Percentiles rank a stretch among this genome's conserved stretches.
Conservation (phyloP, 2,113 vertebrate species). For the Sinocyclocheilus grahami region DNA sequence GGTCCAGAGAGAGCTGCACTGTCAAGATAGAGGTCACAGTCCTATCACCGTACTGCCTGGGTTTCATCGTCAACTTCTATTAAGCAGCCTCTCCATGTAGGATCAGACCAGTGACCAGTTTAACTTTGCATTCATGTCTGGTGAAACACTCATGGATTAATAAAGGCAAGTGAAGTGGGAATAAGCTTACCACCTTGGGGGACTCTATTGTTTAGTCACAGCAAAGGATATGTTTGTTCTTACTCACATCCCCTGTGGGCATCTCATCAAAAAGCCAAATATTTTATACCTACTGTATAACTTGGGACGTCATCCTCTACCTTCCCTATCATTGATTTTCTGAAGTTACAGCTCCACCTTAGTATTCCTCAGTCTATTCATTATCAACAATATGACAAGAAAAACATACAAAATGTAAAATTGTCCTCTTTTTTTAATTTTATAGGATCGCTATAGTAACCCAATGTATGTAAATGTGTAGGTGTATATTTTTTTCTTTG, state of each 20-base stretch:
- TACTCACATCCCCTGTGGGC: neutral
- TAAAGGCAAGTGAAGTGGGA: neutral
- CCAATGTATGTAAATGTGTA: too few relatives aligned
- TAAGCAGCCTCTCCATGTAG: neutral
- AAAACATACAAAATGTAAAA: too few relatives aligned
- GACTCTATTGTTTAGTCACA: neutral
- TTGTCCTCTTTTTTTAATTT: too few relatives aligned
- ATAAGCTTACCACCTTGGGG: neutral
- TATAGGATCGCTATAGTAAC: too few relatives aligned
- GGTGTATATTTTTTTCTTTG: too few relatives aligned
- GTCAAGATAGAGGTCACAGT: neutral
- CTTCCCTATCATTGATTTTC: too few relatives aligned
- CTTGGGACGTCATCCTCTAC: neutral
- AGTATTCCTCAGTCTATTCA: too few relatives aligned
- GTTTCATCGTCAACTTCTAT: neutral
- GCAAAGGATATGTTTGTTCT: neutral
- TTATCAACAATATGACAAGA: too few relatives aligned
- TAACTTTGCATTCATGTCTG: neutral
- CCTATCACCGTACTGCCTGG: neutral
- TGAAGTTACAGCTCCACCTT: too few relatives aligned
- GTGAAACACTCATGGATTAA: neutral
- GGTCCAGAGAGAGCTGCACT: constrained; percentile 10
- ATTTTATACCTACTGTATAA: neutral
- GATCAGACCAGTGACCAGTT: neutral
- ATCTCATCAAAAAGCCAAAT: neutral